Evolutionary conservation across 2,888 invertebrate species (phyloP), one percentile per base, ranked within the genome.

Genomic region (Arenicola marina): DNA sequence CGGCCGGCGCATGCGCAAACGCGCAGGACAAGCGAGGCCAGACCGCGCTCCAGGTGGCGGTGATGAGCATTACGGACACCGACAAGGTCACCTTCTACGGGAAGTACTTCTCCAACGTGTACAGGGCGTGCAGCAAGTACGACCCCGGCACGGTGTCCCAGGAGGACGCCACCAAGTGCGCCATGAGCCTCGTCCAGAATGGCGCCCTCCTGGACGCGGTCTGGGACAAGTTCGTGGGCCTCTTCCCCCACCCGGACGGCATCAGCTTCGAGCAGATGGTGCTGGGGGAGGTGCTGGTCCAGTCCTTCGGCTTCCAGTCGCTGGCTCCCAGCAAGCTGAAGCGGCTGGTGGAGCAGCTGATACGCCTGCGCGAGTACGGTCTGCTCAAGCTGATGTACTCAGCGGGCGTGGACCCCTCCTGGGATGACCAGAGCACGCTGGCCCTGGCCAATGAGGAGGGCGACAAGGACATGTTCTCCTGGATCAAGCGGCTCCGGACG

Each of bases 21-120:
- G 56, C 31, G 15, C 1, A 15, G 2, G 69, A 69, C 62, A 51
- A 43, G 24, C 46, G 53, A 28, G 63, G 63, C 11, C 60, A 63
- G 31, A 63, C 63, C 15, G 53, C 65, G 7, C 66, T 69, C 4
- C 59, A 61, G 29, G 34, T 68, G 4, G 61, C 69, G 26, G 61
- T 61, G 2, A 51, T 66, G 51, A 43, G 46, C 2, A 62, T 68
- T 7, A 63, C 53, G 1, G 69, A 69, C 29, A 38, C 51, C 1
- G 62, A 56, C 15, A 59, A 60, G 21, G 57, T 58, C 32, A 33
- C 45, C 1, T 69, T 51, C 60, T 69, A 63, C 56, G 28, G 46
- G 24, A 63, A 59, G 45, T 69, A 69, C 54, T 69, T 69, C 60
- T 68, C 69, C 43, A 69, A 68, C 51, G 56, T 69, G 15, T 69